phyloP scores from a whole-genome alignment of 2,113 vertebrate species.

The Aramus guarauna region DNA sequence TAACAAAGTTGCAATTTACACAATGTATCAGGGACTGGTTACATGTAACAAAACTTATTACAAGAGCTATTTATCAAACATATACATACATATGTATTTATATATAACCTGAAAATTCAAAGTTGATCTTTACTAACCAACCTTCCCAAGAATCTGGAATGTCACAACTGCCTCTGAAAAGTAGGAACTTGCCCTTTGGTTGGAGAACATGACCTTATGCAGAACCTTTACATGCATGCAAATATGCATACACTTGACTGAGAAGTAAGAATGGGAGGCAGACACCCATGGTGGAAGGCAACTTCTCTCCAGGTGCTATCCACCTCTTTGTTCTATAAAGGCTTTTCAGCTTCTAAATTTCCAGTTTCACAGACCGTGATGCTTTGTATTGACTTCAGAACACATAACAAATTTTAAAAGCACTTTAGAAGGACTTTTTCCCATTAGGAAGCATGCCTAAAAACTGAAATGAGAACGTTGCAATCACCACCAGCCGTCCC shows the following conservation, averaged over 20 bases:
- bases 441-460: neutral
- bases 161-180: neutral
- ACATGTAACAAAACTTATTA: neutral
- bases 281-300: neutral
- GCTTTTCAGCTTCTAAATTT: neutral
- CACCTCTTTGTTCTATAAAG: neutral
- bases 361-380: neutral
- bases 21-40: neutral
- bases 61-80: neutral
- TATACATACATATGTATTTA: neutral
- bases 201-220: rapidly evolving
- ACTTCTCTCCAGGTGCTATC: neutral
- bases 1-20: neutral
- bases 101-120: neutral
- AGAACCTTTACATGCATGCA: neutral
- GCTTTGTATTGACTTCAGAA: neutral
- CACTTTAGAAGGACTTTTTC: neutral
- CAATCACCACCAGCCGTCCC: neutral
- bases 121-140: neutral
- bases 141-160: neutral
- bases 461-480: neutral
- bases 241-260: rapidly evolving
- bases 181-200: neutral
- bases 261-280: neutral
- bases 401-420: neutral